A percentile compares a stretch with the other conserved stretches of the same genome.
phyloP scores from a whole-genome alignment of 2,888 invertebrate species.

The Steromphala cineraria region DNA sequence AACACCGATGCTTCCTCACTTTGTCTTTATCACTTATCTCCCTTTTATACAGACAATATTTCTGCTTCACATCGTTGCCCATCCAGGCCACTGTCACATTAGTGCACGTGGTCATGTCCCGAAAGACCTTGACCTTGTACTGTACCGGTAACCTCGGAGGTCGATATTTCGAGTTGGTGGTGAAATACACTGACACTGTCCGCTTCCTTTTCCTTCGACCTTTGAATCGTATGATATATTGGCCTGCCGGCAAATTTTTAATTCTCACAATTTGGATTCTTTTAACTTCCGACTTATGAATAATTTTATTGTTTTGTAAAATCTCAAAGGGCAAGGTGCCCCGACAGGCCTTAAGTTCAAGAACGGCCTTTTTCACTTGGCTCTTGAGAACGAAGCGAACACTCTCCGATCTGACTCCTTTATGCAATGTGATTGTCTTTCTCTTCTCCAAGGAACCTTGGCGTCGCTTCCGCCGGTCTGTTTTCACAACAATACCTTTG shows the following conservation, averaged over 20 bases:
- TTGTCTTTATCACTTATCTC: conserved; percentile 41
- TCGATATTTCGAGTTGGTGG: conserved; percentile 45
- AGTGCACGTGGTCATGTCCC: conserved; percentile 65
- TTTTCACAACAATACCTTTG: conserved; percentile 70
- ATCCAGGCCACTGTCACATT: conserved; percentile 73
- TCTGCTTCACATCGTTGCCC: conserved; percentile 65
- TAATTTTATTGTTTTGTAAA: conserved; percentile 31
- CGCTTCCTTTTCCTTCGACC: conserved; percentile 40
- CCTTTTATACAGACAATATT: conserved; percentile 71
- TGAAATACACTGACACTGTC: conserved; percentile 51
- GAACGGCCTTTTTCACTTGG: conserved; percentile 29
- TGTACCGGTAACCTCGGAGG: conserved; percentile 68
- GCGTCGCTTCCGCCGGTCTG: conserved; percentile 38
- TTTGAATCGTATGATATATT: conserved; percentile 50
- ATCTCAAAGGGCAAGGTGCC: conserved; percentile 54
- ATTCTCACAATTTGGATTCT: conserved; percentile 49
- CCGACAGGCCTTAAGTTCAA: conserved; percentile 49
- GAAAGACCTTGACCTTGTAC: conserved; percentile 64
- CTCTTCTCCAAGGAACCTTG: conserved; percentile 50
- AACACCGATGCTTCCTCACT: conserved; percentile 46
- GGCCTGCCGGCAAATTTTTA: conserved; percentile 49
- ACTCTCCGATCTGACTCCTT: conserved; percentile 19
- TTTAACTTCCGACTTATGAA: conserved; percentile 47
- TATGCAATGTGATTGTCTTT: conserved; percentile 41
- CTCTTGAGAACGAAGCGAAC: conserved; percentile 35